These are phyloP conservation scores for Ganaspis brasiliensis DNA, from an alignment of 2,888 invertebrate species.

Conservation along the genomic window DNA sequence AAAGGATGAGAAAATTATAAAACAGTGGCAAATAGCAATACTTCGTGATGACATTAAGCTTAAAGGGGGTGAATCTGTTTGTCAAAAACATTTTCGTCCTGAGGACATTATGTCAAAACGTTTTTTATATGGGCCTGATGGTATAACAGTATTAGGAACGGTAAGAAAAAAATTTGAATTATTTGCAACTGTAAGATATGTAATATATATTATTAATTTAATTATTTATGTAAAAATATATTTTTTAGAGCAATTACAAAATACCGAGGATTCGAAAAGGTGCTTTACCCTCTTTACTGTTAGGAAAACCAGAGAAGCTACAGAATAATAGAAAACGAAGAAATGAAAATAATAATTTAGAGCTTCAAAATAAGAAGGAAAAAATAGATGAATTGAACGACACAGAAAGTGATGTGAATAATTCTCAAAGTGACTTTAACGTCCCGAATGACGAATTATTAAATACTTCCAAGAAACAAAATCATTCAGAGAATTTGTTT, in stretches of 20 bases:
- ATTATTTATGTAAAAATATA: constrained; percentile 1
- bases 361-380: too few relatives aligned
- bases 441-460: too few relatives aligned
- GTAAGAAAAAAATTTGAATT: too few relatives aligned
- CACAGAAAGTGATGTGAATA: too few relatives aligned
- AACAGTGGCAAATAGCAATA: background rate
- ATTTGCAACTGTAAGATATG: too few relatives aligned
- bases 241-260: constrained; percentile 2
- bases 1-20: background rate
- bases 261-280: background rate
- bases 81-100: too few relatives aligned
- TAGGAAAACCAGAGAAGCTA: background rate
- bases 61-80: background rate
- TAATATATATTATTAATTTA: background rate
- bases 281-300: background rate
- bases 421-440: too few relatives aligned
- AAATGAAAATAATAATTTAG: background rate
- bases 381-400: too few relatives aligned
- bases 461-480: too few relatives aligned
- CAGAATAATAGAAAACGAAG: background rate
- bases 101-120: too few relatives aligned
- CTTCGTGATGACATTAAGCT: background rate
- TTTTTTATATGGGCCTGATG: too few relatives aligned
- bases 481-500: background rate
- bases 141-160: too few relatives aligned